Evolutionary conservation across 2,113 vertebrate species (phyloP).

Genomic region (Sceloporus undulatus): DNA sequence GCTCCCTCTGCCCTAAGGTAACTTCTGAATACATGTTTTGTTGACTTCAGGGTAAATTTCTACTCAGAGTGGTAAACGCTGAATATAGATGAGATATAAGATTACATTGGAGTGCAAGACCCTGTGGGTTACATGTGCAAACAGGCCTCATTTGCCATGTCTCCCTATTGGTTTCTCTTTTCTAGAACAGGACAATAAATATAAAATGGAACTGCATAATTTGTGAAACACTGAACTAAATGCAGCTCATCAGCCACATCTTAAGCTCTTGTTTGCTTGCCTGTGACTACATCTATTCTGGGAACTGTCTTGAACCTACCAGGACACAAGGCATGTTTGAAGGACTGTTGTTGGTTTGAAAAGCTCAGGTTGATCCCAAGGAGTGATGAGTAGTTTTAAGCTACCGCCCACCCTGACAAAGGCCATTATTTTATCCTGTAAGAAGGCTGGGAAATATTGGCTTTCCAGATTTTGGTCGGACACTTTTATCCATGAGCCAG

Average conservation of each 20-base stretch:
- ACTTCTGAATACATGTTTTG: constrained; percentile 14
- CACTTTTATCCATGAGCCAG: too few species aligned
- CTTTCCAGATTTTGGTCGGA: too few species aligned
- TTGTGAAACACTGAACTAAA: neutral
- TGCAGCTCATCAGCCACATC: neutral
- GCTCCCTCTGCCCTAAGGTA: constrained; percentile 11
- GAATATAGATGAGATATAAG: neutral
- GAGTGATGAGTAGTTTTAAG: too few species aligned
- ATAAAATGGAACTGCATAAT: neutral
- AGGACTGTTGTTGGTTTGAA: neutral
- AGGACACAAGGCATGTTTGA: neutral
- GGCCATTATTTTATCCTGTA: too few species aligned
- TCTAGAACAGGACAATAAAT: neutral
- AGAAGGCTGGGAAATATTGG: too few species aligned
- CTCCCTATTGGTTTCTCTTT: neutral
- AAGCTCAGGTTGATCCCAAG: neutral
- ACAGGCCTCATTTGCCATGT: neutral
- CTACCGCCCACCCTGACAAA: too few species aligned
- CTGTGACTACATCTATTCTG: neutral
- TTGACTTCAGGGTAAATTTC: constrained; percentile 17
- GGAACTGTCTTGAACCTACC: neutral
- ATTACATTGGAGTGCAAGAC: neutral
- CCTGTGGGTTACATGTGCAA: neutral
- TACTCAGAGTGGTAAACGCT: neutral
- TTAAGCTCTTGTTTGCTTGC: neutral